phyloP scores from a whole-genome alignment of 92 coral and sea anemone species.

The Porites lobata region DNA sequence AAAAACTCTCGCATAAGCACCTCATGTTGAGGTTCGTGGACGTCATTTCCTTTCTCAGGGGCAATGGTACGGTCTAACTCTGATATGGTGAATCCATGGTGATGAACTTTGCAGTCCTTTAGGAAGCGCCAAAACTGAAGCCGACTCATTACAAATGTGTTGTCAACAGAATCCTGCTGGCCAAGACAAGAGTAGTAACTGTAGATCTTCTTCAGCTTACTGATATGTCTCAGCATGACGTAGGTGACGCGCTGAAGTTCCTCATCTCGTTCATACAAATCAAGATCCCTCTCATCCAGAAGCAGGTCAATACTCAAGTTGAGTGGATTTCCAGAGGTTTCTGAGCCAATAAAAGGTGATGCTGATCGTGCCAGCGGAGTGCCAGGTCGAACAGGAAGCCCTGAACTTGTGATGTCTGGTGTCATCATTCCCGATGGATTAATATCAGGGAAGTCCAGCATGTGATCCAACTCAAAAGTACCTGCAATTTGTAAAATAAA shows the following conservation, averaged over 20 bases:
- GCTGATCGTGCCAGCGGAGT: conserved; percentile 80
- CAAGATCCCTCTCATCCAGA: conserved; percentile 84
- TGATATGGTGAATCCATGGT: conserved; percentile 77
- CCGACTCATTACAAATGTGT: conserved; percentile 92
- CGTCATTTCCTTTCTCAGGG: conserved; percentile 50
- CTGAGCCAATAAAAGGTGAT: conserved; percentile 79
- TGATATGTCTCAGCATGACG: conserved; percentile 88
- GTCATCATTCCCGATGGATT: conserved; percentile 97
- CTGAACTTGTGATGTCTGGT: conserved; percentile 87
- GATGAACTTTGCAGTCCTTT: conserved; percentile 92
- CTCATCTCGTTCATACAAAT: conserved; percentile 83
- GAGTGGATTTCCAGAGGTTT: conserved; percentile 78
- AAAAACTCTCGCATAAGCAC: conserved; percentile 90
- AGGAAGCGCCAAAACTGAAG: conserved; percentile 96
- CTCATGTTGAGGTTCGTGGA: conserved; percentile 88
- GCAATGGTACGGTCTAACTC: conserved; percentile 89
- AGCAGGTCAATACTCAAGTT: conserved; percentile 84
- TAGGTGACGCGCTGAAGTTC: conserved; percentile 83
- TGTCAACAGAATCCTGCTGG: conserved; percentile 82
- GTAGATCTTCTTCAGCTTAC: conserved; percentile 91
- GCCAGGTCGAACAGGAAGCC: conserved; percentile 87
- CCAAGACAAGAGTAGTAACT: conserved; percentile 91
- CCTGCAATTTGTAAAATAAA: conserved; percentile 56
- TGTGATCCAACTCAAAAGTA: conserved; percentile 95
- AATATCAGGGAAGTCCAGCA: conserved; percentile 96